Evolutionary conservation across 2,113 vertebrate species (phyloP), one percentile per base, ranked within the genome.

Genomic region (Amazona guildingii): DNA sequence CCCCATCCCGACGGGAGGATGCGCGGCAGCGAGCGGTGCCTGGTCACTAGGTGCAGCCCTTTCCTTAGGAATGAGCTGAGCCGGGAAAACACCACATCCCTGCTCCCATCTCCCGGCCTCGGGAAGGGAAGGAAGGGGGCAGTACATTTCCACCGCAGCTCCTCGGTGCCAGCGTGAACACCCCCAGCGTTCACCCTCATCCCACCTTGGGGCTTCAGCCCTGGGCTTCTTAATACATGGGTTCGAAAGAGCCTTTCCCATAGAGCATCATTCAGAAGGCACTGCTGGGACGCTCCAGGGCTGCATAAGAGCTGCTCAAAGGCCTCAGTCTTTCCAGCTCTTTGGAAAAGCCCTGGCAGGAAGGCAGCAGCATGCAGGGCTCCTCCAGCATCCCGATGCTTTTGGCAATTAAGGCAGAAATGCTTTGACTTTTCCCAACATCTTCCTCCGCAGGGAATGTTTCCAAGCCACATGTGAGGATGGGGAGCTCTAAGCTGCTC

Each of bases 51-150:
- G 55, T 72, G 86, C 61, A 89, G 87, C 83, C 92, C 85, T 81
- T 5, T 1, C 70, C 74, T 13, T 15, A 55, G 74, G 37, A 86
- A 72, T 35, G 59, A 83, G 86, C 68, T 10, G 59, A 8, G 5
- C 16, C 14, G 25, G 2, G 16, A 46, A 43, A 13, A 13, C 35
- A 87, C 10, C 3, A 0, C 54, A 2, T 39, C 57, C 7, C 27
- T 28, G 35, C 46, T 62, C 18, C 72, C 77, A 25, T 21, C 59
- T 23, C 10, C 43, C 87, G 64, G 67, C 29, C 33, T 41, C 9
- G 57, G 33, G 78, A 67, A 93, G 57, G 35, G 74, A 68, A 93
- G 79, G 72, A 83, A 91, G 82, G 70, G 86, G 84, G 74, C 91
- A 14, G 63, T 68, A 33, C 13, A 55, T 91, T 63, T 37, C 87